These are phyloP conservation scores for Stercorarius parasiticus DNA, from an alignment of 2,113 vertebrate species.

Conservation along the genomic window DNA sequence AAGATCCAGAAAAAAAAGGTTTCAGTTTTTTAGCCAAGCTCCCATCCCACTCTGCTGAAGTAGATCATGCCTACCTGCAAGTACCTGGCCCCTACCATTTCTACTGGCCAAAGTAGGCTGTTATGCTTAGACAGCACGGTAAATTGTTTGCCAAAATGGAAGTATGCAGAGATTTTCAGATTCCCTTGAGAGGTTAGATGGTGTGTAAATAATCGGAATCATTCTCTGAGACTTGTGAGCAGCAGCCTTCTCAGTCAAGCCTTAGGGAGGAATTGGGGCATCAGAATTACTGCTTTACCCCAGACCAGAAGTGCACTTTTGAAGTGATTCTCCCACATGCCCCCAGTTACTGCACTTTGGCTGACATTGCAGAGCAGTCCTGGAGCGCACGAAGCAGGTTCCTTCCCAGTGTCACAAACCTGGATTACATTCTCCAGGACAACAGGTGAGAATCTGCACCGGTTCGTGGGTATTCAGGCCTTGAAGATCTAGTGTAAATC, in stretches of 20 bases:
- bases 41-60: neutral
- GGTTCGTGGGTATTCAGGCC: neutral
- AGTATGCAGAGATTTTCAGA: neutral
- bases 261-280: neutral
- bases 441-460: neutral
- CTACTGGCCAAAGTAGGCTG: neutral
- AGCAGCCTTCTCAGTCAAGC: neutral
- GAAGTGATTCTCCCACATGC: neutral
- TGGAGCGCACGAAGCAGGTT: neutral
- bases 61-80: neutral
- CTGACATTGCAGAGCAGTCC: fast-evolving
- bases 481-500: neutral
- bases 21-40: neutral
- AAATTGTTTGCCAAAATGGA: neutral
- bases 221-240: neutral
- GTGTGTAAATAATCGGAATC: neutral
- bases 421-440: fast-evolving
- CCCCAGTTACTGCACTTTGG: neutral
- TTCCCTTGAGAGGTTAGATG: neutral
- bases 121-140: neutral
- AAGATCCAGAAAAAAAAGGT: neutral
- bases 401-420: fast-evolving
- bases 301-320: neutral
- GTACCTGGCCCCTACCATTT: neutral
- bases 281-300: neutral